A percentile compares a stretch with the other conserved stretches of the same genome.
phyloP scores from a whole-genome alignment of 2,797 vertebrate species.

The Bovichtus diacanthus region DNA sequence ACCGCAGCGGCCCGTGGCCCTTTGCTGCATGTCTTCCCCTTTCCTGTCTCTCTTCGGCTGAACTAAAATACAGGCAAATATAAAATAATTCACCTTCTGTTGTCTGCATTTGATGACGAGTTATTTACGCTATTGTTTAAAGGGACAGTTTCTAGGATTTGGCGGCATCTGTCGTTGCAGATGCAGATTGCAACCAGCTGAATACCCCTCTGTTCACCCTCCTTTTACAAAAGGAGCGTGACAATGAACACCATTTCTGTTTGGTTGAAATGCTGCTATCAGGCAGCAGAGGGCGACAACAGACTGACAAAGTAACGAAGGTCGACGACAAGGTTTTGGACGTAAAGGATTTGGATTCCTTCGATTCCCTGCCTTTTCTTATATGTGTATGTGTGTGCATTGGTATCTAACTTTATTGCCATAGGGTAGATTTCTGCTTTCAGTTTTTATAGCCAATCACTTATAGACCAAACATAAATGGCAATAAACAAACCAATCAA shows the following conservation, averaged over 20 bases:
- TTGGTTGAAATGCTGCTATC: not conserved
- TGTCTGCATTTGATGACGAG: too few species aligned
- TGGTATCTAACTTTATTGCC: not conserved
- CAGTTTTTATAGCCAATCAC: not conserved
- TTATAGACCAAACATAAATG: not conserved
- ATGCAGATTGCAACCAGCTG: too few species aligned
- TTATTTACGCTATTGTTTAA: too few species aligned
- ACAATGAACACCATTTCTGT: not conserved
- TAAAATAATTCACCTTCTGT: too few species aligned
- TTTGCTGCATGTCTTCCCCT: too few species aligned
- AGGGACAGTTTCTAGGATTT: too few species aligned
- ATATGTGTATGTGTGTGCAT: not conserved
- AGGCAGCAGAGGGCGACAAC: conserved; percentile 49
- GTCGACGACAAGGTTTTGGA: too few species aligned
- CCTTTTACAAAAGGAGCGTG: not conserved
- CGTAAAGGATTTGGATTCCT: not conserved
- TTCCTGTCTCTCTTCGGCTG: too few species aligned
- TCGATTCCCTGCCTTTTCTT: not conserved
- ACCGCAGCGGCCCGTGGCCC: too few species aligned
- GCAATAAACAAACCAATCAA: not conserved
- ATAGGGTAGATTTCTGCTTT: not conserved
- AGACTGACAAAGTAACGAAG: not conserved
- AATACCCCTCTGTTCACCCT: too few species aligned
- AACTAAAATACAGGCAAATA: too few species aligned
- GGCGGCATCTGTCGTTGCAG: too few species aligned